A percentile compares a stretch with the other conserved stretches of the same genome.
Conservation (phyloP, 2,797 vertebrate species). For the Coregonus ussuriensis region DNA sequence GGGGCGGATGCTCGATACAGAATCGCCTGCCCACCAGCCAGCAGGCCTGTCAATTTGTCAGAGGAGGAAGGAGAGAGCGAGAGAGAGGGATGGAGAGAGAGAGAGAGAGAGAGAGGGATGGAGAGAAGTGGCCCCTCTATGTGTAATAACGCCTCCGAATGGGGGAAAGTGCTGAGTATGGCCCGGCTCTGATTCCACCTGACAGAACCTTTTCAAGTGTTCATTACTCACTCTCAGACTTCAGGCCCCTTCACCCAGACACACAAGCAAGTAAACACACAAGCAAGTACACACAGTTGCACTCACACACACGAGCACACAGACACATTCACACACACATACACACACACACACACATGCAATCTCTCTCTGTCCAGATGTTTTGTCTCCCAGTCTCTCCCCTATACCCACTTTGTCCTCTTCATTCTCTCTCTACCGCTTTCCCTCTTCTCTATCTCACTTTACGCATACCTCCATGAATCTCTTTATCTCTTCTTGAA, state of each 20-base stretch:
- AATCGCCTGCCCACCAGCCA: slow-evolving; percentile 72
- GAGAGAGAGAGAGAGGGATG: not conserved
- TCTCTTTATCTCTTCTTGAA: not conserved
- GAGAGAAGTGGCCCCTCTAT: slow-evolving; percentile 36
- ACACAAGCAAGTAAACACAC: slow-evolving; percentile 4
- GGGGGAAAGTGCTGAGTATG: slow-evolving; percentile 84
- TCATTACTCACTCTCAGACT: slow-evolving; percentile 87
- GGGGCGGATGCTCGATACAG: slow-evolving; percentile 66
- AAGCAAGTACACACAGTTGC: not conserved
- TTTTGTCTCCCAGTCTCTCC: slow-evolving; percentile 1
- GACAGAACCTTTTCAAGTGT: slow-evolving; percentile 87
- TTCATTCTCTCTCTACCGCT: not conserved
- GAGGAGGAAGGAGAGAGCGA: slow-evolving; percentile 27
- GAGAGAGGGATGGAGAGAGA: not conserved
- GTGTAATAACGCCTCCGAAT: slow-evolving; percentile 81
- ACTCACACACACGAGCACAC: not conserved
- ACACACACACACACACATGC: not conserved
- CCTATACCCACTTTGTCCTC: not conserved
- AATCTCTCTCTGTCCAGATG: slow-evolving; percentile 1
- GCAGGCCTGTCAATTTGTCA: slow-evolving; percentile 79
- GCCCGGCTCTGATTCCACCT: slow-evolving; percentile 82
- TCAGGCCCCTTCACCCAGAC: slow-evolving; percentile 69
- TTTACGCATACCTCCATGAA: not conserved
- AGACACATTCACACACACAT: not conserved
- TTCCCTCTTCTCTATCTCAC: not conserved